phyloP scores from a whole-genome alignment of 2,888 invertebrate genomes.

The Acleris sparsana region DNA sequence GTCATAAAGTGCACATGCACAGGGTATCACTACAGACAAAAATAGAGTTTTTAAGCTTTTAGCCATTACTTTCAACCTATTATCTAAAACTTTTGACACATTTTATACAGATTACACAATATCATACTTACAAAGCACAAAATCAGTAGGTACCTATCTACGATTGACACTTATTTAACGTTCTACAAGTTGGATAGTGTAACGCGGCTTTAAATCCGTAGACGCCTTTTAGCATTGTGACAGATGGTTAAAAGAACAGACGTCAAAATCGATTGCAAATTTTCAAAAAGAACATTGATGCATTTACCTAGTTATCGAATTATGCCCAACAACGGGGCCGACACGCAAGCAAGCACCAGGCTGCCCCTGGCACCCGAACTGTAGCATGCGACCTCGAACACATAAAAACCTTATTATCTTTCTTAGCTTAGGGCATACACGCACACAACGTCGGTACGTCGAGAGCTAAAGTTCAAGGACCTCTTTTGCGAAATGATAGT shows the following conservation, averaged over 20 bases:
- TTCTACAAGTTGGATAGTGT: no score
- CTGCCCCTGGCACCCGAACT: conserved; percentile 71
- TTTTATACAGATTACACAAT: not conserved
- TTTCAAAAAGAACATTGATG: conserved; percentile 34
- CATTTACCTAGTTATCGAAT: conserved; percentile 29
- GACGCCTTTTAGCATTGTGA: not conserved
- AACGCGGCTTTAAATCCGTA: no score
- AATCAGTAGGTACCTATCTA: no score
- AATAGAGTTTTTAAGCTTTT: no score
- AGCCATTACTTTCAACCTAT: not conserved
- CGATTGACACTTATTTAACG: no score
- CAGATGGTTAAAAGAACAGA: conserved; percentile 8
- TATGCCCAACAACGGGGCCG: conserved; percentile 46
- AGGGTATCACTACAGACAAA: no score
- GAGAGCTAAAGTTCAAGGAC: conserved; percentile 33
- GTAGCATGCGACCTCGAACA: conserved; percentile 70
- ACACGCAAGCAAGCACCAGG: conserved; percentile 70
- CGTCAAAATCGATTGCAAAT: conserved; percentile 7
- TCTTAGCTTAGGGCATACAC: conserved; percentile 40
- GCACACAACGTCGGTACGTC: conserved; percentile 18
- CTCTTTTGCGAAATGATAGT: conserved; percentile 8
- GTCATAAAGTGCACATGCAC: no score
- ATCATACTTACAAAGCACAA: no score
- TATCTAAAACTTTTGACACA: not conserved
- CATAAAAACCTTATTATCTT: conserved; percentile 58